These are phyloP conservation scores for Tinamus major DNA, from an alignment of 2,797 vertebrate species.

Conservation along the genomic window DNA sequence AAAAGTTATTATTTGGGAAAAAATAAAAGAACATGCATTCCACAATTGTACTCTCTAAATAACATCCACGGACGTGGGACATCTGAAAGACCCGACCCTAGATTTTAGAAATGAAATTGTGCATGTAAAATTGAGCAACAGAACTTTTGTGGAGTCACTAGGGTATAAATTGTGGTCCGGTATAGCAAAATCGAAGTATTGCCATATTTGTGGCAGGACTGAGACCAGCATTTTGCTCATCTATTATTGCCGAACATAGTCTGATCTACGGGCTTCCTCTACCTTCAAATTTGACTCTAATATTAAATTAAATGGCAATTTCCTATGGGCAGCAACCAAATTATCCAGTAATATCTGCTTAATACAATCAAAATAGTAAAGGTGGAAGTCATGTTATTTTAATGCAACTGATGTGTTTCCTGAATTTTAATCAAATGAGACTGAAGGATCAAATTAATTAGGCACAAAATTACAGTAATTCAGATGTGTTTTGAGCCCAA, in stretches of 20 bases:
- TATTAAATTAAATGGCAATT: conserved; percentile 59
- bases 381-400: conserved; percentile 40
- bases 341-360: conserved; percentile 14
- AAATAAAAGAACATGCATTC: neutral
- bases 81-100: neutral
- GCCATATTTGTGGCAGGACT: neutral
- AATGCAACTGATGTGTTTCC: conserved; percentile 10
- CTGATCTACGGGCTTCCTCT: neutral
- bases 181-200: neutral
- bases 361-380: conserved; percentile 46
- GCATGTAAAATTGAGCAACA: neutral
- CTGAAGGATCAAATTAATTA: neutral
- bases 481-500: neutral
- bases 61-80: neutral
- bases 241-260: neutral
- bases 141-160: neutral
- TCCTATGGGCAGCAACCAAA: conserved; percentile 32
- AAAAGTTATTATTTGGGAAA: neutral
- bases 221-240: neutral
- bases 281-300: neutral
- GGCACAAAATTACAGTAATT: neutral
- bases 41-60: neutral
- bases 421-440: conserved; percentile 3
- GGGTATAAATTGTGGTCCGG: neutral
- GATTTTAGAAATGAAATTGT: neutral